phyloP scores from a whole-genome alignment of 1,140 invertebrate species.

The Mizuhopecten yessoensis region DNA sequence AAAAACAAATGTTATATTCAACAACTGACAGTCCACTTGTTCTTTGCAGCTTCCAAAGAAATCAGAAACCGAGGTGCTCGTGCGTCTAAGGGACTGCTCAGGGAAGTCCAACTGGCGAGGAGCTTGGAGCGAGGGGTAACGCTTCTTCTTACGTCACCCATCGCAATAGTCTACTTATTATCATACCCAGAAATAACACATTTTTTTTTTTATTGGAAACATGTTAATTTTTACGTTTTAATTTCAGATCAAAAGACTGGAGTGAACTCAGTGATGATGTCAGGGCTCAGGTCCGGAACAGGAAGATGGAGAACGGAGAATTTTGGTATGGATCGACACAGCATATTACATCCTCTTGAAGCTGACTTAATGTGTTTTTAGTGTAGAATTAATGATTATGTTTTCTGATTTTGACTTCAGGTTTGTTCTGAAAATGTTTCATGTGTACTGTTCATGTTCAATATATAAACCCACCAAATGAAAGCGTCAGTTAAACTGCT shows the following conservation, averaged over 20 bases:
- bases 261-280: conserved; percentile 93
- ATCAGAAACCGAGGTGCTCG: conserved; percentile 67
- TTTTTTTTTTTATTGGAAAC: neutral
- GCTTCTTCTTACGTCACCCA: neutral
- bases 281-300: conserved; percentile 93
- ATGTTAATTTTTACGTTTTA: no score
- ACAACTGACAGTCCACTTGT: no score
- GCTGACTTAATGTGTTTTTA: no score
- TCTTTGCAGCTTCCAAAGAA: conserved; percentile 65
- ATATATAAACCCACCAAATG: no score
- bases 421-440: no score
- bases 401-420: no score
- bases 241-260: conserved; percentile 89
- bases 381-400: no score
- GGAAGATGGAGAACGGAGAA: conserved; percentile 96
- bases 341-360: no score
- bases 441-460: no score
- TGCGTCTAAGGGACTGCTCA: conserved; percentile 87
- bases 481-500: no score
- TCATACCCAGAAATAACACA: neutral
- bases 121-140: conserved; percentile 85
- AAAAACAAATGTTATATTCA: no score
- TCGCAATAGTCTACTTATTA: neutral
- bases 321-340: conserved; percentile 89
- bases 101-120: conserved; percentile 88